Evolutionary conservation across 2,888 invertebrate genomes (phyloP), one percentile per base, ranked within the genome.

Genomic region (Hofmannophila pseudospretella): DNA sequence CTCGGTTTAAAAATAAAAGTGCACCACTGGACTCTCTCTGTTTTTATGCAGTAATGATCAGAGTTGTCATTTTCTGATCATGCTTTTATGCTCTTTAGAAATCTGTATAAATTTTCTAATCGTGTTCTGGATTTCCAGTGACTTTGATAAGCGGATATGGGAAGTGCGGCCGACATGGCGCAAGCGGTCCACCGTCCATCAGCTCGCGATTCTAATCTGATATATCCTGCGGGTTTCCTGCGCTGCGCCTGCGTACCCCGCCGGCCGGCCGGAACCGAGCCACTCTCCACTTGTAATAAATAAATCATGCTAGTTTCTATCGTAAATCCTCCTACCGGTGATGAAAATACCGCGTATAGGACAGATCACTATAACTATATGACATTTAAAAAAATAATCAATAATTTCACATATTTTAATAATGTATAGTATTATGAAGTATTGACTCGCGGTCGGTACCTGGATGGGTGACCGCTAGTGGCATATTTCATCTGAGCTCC

Each of bases 141-240:
- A 49, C 53, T 57, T 59, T 57, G 59, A 64, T 63, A 60, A 59
- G 61, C 71, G 68, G 70, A 72, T 67, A 68, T 65, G 66, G 73
- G 70, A 74, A 73, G 65, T 70, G 65, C 67, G 70, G 63, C 67
- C 65, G 65, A 67, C 62, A 65, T 68, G 58, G 52, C 58, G 60
- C 63, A 70, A 73, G 68, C 65, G 64, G 61, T 51, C 61, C 59
- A 58, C 54, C 73, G 64, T 67, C 60, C 69, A 64, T 66, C 61
- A 62, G 65, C 63, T 70, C 54, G 73, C 74, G 67, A 74, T 72
- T 76, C 77, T 78, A 78, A 79, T 76, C 67, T 67, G 72, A 76
- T 72, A 74, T 76, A 78, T 76, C 71, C 73, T 67, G 65, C 59
- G 62, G 63, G 72, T 69, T 72, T 75, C 73, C 77, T 73, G 73